phyloP scores from a whole-genome alignment of 1,140 invertebrate species.

The Caerostris extrusa region DNA sequence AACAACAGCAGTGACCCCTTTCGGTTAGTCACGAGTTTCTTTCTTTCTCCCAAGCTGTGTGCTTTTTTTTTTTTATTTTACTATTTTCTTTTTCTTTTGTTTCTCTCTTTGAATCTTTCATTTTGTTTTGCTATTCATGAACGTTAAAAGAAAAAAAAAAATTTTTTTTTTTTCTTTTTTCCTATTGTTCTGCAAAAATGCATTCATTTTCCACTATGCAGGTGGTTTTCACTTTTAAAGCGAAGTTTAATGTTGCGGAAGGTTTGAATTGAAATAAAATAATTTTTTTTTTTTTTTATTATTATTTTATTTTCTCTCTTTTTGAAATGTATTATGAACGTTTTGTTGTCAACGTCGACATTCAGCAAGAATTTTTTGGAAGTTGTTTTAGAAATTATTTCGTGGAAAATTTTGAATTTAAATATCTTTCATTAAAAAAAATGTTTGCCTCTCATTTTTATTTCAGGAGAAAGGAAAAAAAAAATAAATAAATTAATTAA shows the following conservation, averaged over 20 bases:
- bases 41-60: not conserved
- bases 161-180: not conserved
- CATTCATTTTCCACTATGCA: constrained; percentile 9
- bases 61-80: not conserved
- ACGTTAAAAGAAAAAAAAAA: not conserved
- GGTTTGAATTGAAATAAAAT: not conserved
- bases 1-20: constrained; percentile 35
- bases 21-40: constrained; percentile 26
- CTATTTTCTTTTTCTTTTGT: not conserved
- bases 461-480: too few species aligned
- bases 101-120: not conserved
- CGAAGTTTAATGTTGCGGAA: constrained; percentile 1
- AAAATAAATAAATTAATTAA: too few species aligned
- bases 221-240: constrained; percentile 22
- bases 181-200: not conserved
- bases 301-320: too few species aligned
- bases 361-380: too few species aligned
- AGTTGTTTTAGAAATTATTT: too few species aligned
- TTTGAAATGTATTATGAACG: too few species aligned
- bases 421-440: too few species aligned
- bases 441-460: too few species aligned
- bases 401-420: too few species aligned
- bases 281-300: not conserved
- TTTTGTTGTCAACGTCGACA: too few species aligned
- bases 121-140: not conserved